Evolutionary conservation across 1,140 invertebrate genomes (phyloP), one percentile per base, ranked within the genome.

Genomic region (Caenorhabditis inopinata): DNA sequence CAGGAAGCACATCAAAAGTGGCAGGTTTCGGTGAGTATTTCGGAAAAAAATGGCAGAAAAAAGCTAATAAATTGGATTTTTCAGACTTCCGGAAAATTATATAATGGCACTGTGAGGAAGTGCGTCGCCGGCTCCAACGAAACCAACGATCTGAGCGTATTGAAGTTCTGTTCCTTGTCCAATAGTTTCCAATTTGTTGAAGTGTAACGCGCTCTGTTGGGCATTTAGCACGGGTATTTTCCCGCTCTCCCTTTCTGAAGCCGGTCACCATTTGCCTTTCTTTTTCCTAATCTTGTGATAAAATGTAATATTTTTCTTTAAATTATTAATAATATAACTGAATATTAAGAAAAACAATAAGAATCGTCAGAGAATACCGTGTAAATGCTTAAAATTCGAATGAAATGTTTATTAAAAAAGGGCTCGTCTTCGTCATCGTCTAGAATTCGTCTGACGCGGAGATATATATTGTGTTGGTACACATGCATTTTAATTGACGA

Each of bases 1-100:
- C 82, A 84, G 49, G 79, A 76, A 4, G 53, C 38, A 3, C 62
- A 76, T 53, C 83, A 84, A 45, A 83, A 84, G 32, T 84, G 83
- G 83, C 78, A 82, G 29, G 42, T 58, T 53, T 74, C 75, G 74
- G 78, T 80, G 12, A 14, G 78, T 45, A 38, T 47, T 68, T 42
- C 58, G 35, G 79, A 42, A 51, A 74, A 76, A 53, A 48, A 74
- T 38, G 9, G 45, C 35, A 29, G 0, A 32, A n/a, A 23, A 27
- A 23, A n/a, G n/a, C n/a, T n/a, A n/a, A 9, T 68, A 27, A 68
- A 27, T 23, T 51, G 32, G 3, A 29, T 1, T 12, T 78, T 80
- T 45, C 45, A 80, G 78, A 74, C 49, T 25, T 32, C 62, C 18
- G 82, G 79, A 23, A 83, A 83, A 27, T 6, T 83, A 0, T 83